Conservation (phyloP, 2,888 invertebrate species). For the Augiades crinisus region DNA sequence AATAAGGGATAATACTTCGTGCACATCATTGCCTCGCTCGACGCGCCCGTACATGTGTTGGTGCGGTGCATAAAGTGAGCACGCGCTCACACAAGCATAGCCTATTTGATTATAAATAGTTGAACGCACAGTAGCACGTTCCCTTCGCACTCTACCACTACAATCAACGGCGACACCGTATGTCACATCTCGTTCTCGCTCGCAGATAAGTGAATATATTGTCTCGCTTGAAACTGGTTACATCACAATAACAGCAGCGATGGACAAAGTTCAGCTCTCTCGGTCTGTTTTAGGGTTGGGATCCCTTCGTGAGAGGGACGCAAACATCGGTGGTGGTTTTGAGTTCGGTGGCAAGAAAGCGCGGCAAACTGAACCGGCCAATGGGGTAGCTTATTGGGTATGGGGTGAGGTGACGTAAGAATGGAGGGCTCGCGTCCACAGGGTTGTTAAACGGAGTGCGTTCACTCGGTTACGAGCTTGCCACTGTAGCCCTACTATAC, state of each 20-base stretch:
- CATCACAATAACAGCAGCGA: constrained; percentile 63
- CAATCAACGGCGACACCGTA: constrained; percentile 66
- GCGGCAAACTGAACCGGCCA: constrained; percentile 73
- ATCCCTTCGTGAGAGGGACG: constrained; percentile 50
- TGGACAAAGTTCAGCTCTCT: constrained; percentile 52
- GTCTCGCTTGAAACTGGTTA: constrained; percentile 64
- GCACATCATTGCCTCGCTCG: constrained; percentile 77
- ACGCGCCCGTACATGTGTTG: constrained; percentile 49
- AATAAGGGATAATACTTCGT: constrained; percentile 79
- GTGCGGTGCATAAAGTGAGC: constrained; percentile 74
- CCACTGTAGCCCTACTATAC: constrained; percentile 59
- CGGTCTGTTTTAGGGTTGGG: constrained; percentile 44
- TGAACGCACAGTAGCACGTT: constrained; percentile 80
- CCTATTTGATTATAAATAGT: constrained; percentile 79
- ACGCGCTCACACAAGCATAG: constrained; percentile 60
- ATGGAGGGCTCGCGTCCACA: constrained; percentile 55
- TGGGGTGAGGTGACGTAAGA: constrained; percentile 80
- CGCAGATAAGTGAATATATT: constrained; percentile 34
- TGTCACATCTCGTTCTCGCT: constrained; percentile 51
- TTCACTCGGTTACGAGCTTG: constrained; percentile 71
- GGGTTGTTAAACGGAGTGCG: constrained; percentile 74
- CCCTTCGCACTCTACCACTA: constrained; percentile 75
- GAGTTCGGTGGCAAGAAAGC: constrained; percentile 62
- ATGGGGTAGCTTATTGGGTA: constrained; percentile 49
- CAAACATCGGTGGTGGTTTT: constrained; percentile 45